These are phyloP conservation scores for Lymantria monacha DNA, from an alignment of 2,888 invertebrate species.

Conservation along the genomic window DNA sequence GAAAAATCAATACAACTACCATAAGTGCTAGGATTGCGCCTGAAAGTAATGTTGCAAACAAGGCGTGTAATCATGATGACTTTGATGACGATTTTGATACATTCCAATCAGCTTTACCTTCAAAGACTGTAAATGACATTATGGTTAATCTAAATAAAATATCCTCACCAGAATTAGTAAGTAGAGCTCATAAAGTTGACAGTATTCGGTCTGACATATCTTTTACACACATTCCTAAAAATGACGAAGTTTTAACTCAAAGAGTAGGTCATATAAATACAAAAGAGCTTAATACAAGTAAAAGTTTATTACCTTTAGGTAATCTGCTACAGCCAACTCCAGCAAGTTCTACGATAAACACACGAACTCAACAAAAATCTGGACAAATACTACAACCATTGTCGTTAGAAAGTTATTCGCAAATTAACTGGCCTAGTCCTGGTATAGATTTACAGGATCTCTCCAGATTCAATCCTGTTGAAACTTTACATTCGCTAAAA, in stretches of 20 bases:
- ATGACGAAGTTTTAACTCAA: constrained; percentile 40
- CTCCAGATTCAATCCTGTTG: constrained; percentile 75
- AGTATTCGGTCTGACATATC: constrained; percentile 53
- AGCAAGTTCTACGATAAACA: constrained; percentile 27
- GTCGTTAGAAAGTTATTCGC: constrained; percentile 74
- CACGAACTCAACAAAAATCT: constrained; percentile 51
- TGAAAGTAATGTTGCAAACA: constrained; percentile 1
- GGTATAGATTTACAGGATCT: constrained; percentile 79
- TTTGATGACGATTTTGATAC: constrained; percentile 72
- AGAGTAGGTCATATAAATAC: constrained; percentile 33
- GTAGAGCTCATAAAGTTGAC: constrained; percentile 39
- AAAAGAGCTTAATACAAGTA: constrained; percentile 26
- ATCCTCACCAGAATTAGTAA: constrained; percentile 37
- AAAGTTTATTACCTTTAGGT: constrained; percentile 24
- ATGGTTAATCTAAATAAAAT: constrained; percentile 29
- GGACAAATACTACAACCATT: constrained; percentile 76
- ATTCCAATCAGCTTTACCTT: constrained; percentile 67
- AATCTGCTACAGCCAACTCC: constrained; percentile 57
- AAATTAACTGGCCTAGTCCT: constrained; percentile 85
- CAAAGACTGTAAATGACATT: constrained; percentile 30
- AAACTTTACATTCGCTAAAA: constrained; percentile 70
- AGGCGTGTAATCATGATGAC: constrained; percentile 21
- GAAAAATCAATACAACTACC: constrained; percentile 5
- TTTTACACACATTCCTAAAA: constrained; percentile 34
- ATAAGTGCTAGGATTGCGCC: constrained; percentile 3